These are phyloP conservation scores for Yasuhikotakia modesta DNA, from an alignment of 2,797 vertebrate species.

Conservation along the genomic window DNA sequence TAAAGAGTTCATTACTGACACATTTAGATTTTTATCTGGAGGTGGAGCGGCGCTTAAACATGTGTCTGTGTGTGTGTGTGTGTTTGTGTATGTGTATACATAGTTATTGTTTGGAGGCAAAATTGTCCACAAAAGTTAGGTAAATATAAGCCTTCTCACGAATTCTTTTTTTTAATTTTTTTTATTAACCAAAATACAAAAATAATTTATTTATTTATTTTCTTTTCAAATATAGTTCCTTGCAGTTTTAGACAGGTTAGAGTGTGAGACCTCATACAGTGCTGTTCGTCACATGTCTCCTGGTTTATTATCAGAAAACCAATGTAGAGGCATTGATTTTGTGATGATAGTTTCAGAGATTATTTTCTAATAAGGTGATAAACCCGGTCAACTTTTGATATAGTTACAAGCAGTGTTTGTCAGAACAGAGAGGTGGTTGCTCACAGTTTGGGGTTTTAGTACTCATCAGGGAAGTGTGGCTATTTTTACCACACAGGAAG, in stretches of 20 bases:
- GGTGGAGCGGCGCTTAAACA: conserved; percentile 10
- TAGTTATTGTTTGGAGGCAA: background rate
- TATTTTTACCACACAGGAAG: conserved; percentile 56
- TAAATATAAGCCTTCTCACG: background rate
- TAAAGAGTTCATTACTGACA: conserved; percentile 41
- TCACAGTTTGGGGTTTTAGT: conserved; percentile 32
- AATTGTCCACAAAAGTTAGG: background rate
- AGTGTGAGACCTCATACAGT: background rate
- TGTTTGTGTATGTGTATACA: background rate
- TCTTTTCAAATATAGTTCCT: too few relatives aligned
- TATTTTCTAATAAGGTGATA: conserved; percentile 10
- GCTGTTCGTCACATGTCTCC: background rate
- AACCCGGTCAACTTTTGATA: conserved; percentile 22
- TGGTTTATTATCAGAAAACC: background rate
- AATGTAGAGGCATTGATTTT: background rate
- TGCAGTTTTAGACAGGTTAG: too few relatives aligned
- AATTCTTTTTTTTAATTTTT: too few relatives aligned
- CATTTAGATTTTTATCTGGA: conserved; percentile 39
- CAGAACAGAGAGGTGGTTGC: conserved; percentile 37
- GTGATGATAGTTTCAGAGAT: conserved; percentile 3
- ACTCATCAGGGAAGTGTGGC: conserved; percentile 44
- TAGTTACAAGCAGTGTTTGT: background rate
- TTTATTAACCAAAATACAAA: too few relatives aligned
- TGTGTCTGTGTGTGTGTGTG: conserved; percentile 15
- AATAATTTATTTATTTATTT: too few relatives aligned